Evolutionary conservation across 2,113 vertebrate genomes (phyloP), one percentile per base, ranked within the genome.

Genomic region (Lontra canadensis): DNA sequence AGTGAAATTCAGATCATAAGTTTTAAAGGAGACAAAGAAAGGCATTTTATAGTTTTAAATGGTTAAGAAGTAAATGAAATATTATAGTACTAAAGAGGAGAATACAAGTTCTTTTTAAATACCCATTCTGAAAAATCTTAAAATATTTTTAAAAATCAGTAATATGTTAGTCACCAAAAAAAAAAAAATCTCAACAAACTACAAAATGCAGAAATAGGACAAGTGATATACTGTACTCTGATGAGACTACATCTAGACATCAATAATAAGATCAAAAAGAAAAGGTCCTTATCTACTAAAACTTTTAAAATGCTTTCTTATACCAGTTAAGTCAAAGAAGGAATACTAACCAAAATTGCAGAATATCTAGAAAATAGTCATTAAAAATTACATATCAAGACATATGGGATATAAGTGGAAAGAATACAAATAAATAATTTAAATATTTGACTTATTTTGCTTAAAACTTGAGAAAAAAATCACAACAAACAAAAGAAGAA

Each of bases 351-450:
- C 14, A 86, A 87, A 42, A 63, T 6, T n/a, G 15, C n/a, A 86
- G 14, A 88, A 29, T 81, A 55, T 74, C 23, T 44, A 81, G 63
- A 92, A 95, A 81, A 80, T 23, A 74, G 63, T 63, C 12, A 74
- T 55, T 78, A 23, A 67, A 82, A 67, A 25, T 67, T 82, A 47
- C 31, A 31, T 82, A 47, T 55, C 23, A 81, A 65, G 44, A 57
- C 23, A 55, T 29, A 82, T 57, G 29, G 21, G 11, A 25, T 82
- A 21, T 76, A 90, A 76, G 10, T 76, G 2, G 69, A 90, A 90
- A 49, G 39, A 73, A 95, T 71, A 59, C 25, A 82, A 73, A 71
- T 44, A 90, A 65, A 84, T 95, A 90, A 82, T 94, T 82, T 39
- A 80, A 89, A 42, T 83, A 61, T 84, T 84, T 83, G 15, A 63